phyloP scores from a whole-genome alignment of 2,888 invertebrate species.

The Tenodera sinensis region DNA sequence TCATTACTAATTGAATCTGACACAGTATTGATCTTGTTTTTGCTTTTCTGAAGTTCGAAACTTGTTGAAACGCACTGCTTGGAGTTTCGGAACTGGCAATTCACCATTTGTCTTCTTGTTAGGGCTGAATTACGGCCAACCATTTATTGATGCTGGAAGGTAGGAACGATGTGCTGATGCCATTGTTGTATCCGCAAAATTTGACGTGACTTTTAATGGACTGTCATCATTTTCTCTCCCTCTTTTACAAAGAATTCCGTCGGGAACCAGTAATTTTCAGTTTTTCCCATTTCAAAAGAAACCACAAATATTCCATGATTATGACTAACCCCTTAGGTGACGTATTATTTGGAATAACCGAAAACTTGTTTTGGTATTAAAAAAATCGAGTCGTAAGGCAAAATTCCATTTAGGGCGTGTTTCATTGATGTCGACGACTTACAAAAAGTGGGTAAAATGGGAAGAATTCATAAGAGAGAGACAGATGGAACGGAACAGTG shows the following conservation, averaged over 20 bases:
- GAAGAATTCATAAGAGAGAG: background rate
- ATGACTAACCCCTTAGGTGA: constrained; percentile 2
- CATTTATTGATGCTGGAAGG: background rate
- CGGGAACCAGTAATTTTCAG: background rate
- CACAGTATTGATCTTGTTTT: too few species aligned
- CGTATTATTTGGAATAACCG: background rate
- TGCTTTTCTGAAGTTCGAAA: too few species aligned
- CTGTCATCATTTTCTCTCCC: background rate
- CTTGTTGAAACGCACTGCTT: too few species aligned
- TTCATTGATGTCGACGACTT: background rate
- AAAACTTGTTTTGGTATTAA: constrained; percentile 1
- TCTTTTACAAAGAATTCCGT: background rate
- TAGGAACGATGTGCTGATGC: background rate
- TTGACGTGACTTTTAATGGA: background rate
- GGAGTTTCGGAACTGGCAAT: too few species aligned
- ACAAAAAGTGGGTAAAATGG: background rate
- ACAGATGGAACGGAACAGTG: background rate
- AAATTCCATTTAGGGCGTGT: background rate
- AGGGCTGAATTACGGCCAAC: too few species aligned
- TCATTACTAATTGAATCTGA: too few species aligned
- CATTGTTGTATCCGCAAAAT: background rate
- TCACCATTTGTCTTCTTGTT: too few species aligned
- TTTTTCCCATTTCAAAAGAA: background rate
- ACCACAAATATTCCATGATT: background rate
- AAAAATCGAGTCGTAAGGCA: background rate